Evolutionary conservation across 2,888 invertebrate genomes (phyloP).

Genomic region (Caenorhabditis imperialis): DNA sequence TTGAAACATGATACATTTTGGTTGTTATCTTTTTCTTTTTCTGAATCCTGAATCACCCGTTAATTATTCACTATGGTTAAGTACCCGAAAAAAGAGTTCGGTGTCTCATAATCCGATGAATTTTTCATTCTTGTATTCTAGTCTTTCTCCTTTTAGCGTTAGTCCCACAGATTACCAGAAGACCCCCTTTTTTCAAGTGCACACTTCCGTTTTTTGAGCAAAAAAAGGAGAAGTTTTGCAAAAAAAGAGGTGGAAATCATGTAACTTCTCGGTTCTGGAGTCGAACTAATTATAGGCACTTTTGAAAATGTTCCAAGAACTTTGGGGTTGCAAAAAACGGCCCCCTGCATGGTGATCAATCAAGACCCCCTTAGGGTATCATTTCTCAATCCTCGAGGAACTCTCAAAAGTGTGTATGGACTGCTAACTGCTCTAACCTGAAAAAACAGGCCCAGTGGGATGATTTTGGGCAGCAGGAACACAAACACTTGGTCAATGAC

Average conservation of each 20-base stretch:
- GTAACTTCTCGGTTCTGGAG: conserved; percentile 1
- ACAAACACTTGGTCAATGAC: conserved; percentile 73
- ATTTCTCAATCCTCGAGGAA: conserved; percentile 4
- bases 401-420: conserved; percentile 36
- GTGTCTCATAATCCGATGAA: background rate
- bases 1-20: background rate
- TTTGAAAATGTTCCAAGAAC: too few species aligned
- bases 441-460: conserved; percentile 74
- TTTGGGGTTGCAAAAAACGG: too few species aligned
- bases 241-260: conserved; percentile 31
- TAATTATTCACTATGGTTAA: too few species aligned
- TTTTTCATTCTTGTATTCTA: conserved; percentile 5
- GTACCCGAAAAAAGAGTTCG: too few species aligned
- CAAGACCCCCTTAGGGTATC: conserved; percentile 8
- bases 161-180: conserved; percentile 5
- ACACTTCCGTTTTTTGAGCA: too few species aligned
- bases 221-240: too few species aligned
- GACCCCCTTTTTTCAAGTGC: conserved; percentile 23
- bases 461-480: conserved; percentile 69
- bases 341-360: background rate
- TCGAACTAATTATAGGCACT: too few species aligned
- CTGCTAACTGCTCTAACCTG: conserved; percentile 59
- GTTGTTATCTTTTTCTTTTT: background rate
- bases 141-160: background rate
- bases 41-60: too few species aligned